Evolutionary conservation across 2,113 vertebrate species (phyloP).

Genomic region (Xenopus borealis): DNA sequence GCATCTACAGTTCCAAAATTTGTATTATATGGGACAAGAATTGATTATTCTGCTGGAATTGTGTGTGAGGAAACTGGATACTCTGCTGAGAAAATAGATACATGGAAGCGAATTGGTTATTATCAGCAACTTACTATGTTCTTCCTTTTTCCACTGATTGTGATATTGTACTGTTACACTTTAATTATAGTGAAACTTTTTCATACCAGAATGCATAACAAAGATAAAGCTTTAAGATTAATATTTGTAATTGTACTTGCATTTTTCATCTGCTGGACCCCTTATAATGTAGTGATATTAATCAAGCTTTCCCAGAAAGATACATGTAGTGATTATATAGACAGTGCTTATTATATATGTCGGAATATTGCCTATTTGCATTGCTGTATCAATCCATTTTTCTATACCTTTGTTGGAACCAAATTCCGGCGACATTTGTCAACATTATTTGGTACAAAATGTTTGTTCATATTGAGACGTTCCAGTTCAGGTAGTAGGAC

Average conservation of each 20-base stretch:
- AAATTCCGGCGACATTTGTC: slow-evolving; percentile 72
- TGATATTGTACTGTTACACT: slow-evolving; percentile 70
- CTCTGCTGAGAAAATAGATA: not conserved
- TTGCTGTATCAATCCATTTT: slow-evolving; percentile 78
- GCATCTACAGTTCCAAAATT: slow-evolving; percentile 63
- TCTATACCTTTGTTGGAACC: slow-evolving; percentile 77
- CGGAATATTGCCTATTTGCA: slow-evolving; percentile 67
- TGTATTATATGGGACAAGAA: slow-evolving; percentile 44
- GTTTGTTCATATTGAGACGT: slow-evolving; percentile 44
- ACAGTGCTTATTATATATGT: slow-evolving; percentile 59
- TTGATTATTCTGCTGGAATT: fast-evolving
- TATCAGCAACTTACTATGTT: slow-evolving; percentile 69
- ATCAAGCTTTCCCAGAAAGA: not conserved
- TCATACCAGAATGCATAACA: slow-evolving; percentile 63
- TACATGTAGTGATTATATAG: slow-evolving; percentile 42
- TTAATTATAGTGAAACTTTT: slow-evolving; percentile 67
- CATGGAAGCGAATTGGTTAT: slow-evolving; percentile 48
- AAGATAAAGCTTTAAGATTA: slow-evolving; percentile 72
- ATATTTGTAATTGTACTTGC: slow-evolving; percentile 67
- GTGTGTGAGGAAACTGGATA: slow-evolving; percentile 35
- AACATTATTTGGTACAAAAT: slow-evolving; percentile 49
- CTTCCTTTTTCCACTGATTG: slow-evolving; percentile 66
- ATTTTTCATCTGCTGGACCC: slow-evolving; percentile 83
- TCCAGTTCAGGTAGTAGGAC: slow-evolving; percentile 48
- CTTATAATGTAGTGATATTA: slow-evolving; percentile 66